Conservation (phyloP, 2,113 vertebrate genomes). For the Antechinus flavipes region DNA sequence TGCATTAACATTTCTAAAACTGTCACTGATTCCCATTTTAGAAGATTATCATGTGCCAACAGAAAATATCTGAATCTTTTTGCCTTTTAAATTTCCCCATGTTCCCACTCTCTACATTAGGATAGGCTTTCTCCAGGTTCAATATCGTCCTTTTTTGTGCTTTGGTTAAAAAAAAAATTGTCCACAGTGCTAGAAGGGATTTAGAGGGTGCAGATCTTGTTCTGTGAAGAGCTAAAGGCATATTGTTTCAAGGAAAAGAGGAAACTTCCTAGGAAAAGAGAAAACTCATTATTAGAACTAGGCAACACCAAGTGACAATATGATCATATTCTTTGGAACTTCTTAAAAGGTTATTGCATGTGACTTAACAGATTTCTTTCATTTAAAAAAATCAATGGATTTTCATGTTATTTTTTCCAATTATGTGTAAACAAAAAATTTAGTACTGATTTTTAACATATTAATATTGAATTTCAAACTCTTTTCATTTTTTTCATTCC, state of each 20-base stretch:
- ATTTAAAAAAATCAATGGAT: neutral
- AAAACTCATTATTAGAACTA: neutral
- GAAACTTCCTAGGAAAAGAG: neutral
- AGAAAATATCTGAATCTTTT: neutral
- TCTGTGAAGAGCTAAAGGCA: neutral
- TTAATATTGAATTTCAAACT: neutral
- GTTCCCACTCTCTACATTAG: neutral
- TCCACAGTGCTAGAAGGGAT: neutral
- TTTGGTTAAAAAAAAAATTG: neutral
- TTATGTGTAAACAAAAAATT: neutral
- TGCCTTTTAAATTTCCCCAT: neutral
- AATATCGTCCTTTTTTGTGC: neutral
- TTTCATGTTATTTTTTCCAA: neutral
- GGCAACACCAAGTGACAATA: neutral
- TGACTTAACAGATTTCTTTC: neutral
- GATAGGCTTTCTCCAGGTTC: neutral
- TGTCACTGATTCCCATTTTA: neutral
- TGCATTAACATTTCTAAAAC: conserved; percentile 16
- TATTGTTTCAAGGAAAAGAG: neutral
- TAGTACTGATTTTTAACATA: neutral
- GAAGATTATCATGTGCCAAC: neutral
- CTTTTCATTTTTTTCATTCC: neutral
- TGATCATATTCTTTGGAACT: neutral
- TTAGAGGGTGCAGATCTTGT: neutral
- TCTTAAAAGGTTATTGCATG: neutral